Evolutionary conservation across 2,888 invertebrate genomes (phyloP).

Genomic region (Arge pagana): DNA sequence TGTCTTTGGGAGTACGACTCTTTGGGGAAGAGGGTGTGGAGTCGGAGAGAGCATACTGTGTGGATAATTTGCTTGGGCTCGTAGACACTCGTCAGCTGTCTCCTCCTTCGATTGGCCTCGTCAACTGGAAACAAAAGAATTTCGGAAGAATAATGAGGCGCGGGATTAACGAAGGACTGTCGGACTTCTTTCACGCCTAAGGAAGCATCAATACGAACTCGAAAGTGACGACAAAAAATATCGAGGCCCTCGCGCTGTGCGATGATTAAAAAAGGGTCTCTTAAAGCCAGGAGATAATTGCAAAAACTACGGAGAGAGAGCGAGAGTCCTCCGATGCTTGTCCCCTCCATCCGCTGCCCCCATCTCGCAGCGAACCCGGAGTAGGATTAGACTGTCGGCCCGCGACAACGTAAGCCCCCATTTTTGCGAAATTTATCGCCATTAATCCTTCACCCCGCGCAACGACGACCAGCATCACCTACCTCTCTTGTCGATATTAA

Average conservation of each 20-base stretch:
- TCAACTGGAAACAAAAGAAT: no score
- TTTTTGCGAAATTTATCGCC: constrained; percentile 59
- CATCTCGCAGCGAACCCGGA: constrained; percentile 38
- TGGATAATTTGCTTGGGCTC: no score
- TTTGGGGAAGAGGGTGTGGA: no score
- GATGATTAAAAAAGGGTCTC: constrained; percentile 19
- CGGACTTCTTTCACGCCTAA: no score
- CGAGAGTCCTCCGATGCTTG: constrained; percentile 22
- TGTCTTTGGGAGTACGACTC: no score
- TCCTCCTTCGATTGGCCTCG: no score
- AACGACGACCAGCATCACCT: constrained; percentile 31
- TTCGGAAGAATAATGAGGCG: no score
- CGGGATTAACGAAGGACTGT: no score
- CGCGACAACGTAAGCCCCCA: constrained; percentile 58
- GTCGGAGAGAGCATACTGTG: no score
- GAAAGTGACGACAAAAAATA: no score
- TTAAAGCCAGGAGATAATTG: constrained; percentile 43
- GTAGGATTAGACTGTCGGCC: constrained; percentile 57
- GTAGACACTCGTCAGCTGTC: no score
- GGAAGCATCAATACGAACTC: no score
- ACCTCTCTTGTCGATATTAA: constrained; percentile 46
- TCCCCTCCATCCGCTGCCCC: constrained; percentile 33
- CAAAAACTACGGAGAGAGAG: constrained; percentile 42
- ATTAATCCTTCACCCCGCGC: constrained; percentile 54
- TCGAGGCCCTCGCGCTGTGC: constrained; percentile 3